Evolutionary conservation across 2,113 vertebrate genomes (phyloP).

Genomic region (Seriola dumerili): DNA sequence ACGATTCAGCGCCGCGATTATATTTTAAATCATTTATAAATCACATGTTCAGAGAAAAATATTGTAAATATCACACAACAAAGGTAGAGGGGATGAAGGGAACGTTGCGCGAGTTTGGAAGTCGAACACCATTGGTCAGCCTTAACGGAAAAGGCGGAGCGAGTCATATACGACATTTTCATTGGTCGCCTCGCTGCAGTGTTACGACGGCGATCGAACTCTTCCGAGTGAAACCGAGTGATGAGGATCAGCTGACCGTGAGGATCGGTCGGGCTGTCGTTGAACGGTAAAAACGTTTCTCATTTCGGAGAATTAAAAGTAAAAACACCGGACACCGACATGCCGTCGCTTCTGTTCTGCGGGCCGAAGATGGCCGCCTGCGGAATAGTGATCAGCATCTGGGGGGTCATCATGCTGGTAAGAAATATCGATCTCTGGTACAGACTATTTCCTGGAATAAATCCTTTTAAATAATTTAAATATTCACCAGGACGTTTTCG

Average conservation of each 20-base stretch:
- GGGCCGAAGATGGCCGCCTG: slow-evolving; percentile 95
- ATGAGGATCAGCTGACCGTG: slow-evolving; percentile 67
- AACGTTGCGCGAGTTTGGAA: slow-evolving; percentile 45
- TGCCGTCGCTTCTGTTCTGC: slow-evolving; percentile 93
- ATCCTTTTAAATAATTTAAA: neutral
- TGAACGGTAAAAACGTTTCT: slow-evolving; percentile 23
- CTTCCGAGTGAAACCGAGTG: slow-evolving; percentile 48
- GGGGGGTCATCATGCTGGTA: slow-evolving; percentile 96
- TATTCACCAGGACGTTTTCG: neutral
- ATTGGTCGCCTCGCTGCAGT: slow-evolving; percentile 42
- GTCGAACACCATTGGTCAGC: slow-evolving; percentile 61
- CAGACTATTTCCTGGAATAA: slow-evolving; percentile 47
- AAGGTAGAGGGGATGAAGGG: slow-evolving; percentile 42
- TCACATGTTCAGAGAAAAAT: slow-evolving; percentile 28
- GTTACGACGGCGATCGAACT: neutral
- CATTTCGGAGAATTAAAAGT: neutral
- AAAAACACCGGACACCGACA: slow-evolving; percentile 21
- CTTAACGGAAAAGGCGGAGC: slow-evolving; percentile 52
- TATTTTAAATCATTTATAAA: neutral
- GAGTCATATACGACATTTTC: rapidly evolving
- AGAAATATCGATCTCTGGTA: slow-evolving; percentile 38
- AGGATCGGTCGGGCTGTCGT: neutral
- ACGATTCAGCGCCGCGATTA: rapidly evolving
- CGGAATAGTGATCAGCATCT: slow-evolving; percentile 93
- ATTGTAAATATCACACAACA: slow-evolving; percentile 41